Evolutionary conservation across 1,140 invertebrate species (phyloP).

Genomic region (Cydia pomonella): DNA sequence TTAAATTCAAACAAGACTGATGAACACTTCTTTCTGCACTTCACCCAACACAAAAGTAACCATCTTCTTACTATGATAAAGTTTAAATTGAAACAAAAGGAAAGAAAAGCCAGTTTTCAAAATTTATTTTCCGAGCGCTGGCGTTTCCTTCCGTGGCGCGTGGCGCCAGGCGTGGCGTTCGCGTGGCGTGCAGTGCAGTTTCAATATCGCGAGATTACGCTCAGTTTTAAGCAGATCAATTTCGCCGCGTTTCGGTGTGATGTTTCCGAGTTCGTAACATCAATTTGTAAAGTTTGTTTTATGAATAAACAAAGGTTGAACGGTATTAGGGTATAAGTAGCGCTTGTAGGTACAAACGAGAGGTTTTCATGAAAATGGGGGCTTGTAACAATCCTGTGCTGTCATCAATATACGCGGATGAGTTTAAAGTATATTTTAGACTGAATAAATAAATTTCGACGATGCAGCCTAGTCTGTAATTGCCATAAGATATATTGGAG

Average conservation of each 20-base stretch:
- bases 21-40: background rate
- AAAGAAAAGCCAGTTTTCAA: background rate
- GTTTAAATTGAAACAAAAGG: background rate
- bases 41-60: background rate
- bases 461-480: background rate
- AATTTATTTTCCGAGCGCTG: constrained; percentile 7
- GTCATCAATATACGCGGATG: background rate
- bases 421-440: too few species aligned
- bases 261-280: background rate
- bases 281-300: constrained; percentile 18
- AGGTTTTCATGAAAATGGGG: background rate
- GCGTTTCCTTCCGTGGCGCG: constrained; percentile 13
- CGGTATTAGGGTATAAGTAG: background rate
- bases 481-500: too few species aligned
- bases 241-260: background rate
- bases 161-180: background rate
- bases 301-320: constrained; percentile 11
- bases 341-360: background rate
- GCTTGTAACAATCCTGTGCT: background rate
- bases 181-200: background rate
- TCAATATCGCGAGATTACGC: background rate
- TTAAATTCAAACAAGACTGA: background rate
- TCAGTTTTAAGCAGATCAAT: constrained; percentile 9
- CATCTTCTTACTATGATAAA: background rate
- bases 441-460: too few species aligned